Percentiles rank a stretch among this genome's conserved stretches.
These are phyloP conservation scores for Entomobrya proxima DNA, from an alignment of 2,888 invertebrate species.

Conservation along the genomic window DNA sequence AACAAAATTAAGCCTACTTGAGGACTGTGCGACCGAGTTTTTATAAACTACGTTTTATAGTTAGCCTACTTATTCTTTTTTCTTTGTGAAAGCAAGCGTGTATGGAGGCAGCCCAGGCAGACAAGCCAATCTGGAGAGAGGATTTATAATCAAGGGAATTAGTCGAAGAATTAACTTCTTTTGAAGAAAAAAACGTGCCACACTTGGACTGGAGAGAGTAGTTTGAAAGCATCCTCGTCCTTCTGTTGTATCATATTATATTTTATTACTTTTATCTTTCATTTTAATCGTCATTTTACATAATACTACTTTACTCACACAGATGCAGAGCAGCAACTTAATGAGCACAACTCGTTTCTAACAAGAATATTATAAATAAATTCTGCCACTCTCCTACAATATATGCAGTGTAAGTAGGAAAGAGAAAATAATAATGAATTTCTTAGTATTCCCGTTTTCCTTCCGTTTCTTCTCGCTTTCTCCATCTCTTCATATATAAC, in stretches of 20 bases:
- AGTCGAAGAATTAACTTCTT: constrained; percentile 36
- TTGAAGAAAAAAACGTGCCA: neutral
- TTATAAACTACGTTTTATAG: neutral
- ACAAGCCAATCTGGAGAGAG: neutral
- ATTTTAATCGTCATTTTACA: neutral
- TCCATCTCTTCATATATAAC: neutral
- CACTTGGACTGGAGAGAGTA: neutral
- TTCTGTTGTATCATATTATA: too few species aligned
- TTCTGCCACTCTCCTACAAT: neutral
- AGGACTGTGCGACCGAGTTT: neutral
- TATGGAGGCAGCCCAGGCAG: neutral
- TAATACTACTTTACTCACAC: neutral
- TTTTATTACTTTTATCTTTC: too few species aligned
- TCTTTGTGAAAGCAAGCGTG: neutral
- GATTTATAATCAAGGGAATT: constrained; percentile 46
- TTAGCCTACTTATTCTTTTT: neutral
- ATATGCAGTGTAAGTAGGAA: constrained; percentile 8
- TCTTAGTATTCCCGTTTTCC: constrained; percentile 30
- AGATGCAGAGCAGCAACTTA: neutral
- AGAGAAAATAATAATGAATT: constrained; percentile 46
- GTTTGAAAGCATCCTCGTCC: too few species aligned
- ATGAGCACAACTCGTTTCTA: neutral
- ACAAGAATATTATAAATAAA: neutral
- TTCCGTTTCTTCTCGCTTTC: constrained; percentile 4
- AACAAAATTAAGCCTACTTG: neutral